Percentiles rank a stretch among this genome's conserved stretches.
phyloP scores from a whole-genome alignment of 2,888 invertebrate species.

The Gymnoscelis rufifasciata region DNA sequence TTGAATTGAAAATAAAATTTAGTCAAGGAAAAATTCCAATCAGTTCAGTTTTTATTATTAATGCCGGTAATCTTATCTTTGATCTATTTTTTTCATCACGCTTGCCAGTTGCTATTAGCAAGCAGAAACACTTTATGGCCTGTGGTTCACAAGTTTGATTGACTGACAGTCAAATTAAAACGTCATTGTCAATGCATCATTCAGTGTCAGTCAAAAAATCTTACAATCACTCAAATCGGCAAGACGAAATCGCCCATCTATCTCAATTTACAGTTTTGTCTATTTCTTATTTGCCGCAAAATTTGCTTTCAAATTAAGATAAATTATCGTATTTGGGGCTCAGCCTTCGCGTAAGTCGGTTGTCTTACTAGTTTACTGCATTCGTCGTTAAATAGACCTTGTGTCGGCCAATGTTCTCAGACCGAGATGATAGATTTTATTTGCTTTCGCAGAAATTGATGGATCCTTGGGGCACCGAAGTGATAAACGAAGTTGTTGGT shows the following conservation, averaged over 20 bases:
- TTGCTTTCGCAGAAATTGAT: conserved; percentile 56
- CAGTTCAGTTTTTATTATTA: no score
- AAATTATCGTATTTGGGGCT: conserved; percentile 28
- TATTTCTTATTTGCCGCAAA: conserved; percentile 3
- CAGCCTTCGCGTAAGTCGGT: conserved; percentile 30
- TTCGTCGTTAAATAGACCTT: neutral
- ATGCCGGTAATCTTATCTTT: no score
- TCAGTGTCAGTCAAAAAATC: neutral
- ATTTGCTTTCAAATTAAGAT: conserved; percentile 12
- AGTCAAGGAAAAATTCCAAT: no score
- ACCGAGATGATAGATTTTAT: neutral
- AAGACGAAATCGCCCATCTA: neutral
- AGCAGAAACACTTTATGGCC: no score
- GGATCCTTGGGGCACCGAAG: conserved; percentile 74
- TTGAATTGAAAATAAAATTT: no score
- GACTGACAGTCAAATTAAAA: no score
- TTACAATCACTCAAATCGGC: neutral
- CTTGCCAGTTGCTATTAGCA: no score
- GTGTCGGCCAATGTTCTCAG: neutral
- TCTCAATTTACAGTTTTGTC: neutral
- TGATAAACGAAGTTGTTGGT: conserved; percentile 40
- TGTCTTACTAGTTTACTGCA: conserved; percentile 27
- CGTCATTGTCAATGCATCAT: neutral
- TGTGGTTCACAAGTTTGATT: no score
- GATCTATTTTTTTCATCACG: no score